phyloP scores from a whole-genome alignment of 1,140 invertebrate species.

The Colletes latitarsis region DNA sequence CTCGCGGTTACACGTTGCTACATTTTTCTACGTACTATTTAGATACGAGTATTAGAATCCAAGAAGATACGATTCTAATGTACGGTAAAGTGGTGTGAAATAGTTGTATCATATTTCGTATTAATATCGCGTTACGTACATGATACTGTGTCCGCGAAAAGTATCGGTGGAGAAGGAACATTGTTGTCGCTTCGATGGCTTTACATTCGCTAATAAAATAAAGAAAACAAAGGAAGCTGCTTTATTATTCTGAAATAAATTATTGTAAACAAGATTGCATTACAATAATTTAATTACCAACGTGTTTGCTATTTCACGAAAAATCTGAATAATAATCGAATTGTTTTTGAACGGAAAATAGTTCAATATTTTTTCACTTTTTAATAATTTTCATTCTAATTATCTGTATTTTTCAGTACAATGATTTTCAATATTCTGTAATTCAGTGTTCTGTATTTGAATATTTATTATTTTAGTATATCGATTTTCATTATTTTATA shows the following conservation, averaged over 20 bases:
- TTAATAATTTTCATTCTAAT: no score
- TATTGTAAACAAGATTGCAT: no score
- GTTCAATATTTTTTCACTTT: no score
- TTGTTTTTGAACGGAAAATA: no score
- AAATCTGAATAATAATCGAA: no score
- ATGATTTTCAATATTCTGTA: no score
- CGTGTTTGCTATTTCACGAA: no score
- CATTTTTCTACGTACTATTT: neutral
- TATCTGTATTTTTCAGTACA: no score
- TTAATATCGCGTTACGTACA: slow-evolving; percentile 46
- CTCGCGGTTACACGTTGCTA: neutral
- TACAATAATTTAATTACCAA: no score
- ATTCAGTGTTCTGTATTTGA: no score
- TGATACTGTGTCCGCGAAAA: slow-evolving; percentile 29
- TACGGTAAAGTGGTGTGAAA: slow-evolving; percentile 43
- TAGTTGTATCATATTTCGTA: slow-evolving; percentile 32
- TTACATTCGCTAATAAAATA: neutral
- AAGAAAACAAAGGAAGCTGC: neutral
- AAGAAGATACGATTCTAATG: slow-evolving; percentile 3
- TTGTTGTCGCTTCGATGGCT: slow-evolving; percentile 3
- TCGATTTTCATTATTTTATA: neutral
- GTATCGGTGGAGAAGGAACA: slow-evolving; percentile 18
- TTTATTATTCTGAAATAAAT: no score
- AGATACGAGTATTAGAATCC: slow-evolving; percentile 4
- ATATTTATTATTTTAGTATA: no score